Percentiles rank a stretch among this genome's conserved stretches.
phyloP scores from a whole-genome alignment of 64 coral and sea anemone species.

The Trachythela sp. region DNA sequence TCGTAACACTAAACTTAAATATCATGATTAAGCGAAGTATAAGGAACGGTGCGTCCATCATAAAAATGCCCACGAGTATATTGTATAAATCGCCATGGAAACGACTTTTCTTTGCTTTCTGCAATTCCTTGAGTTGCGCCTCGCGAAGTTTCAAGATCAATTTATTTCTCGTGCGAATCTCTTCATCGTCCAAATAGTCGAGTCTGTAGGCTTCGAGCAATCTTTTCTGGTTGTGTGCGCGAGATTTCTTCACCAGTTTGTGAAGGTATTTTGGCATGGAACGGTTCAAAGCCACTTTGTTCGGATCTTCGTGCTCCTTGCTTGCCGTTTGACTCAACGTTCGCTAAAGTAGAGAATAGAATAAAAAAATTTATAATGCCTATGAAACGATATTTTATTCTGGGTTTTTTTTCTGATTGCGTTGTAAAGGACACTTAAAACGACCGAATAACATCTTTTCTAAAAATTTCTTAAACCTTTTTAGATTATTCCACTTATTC shows the following conservation, averaged over 20 bases:
- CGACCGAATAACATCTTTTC: no score
- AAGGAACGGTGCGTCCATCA: conserved; percentile 96
- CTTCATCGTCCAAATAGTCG: background rate
- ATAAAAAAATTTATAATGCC: background rate
- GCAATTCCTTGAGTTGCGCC: conserved; percentile 63
- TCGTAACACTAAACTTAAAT: conserved; percentile 55
- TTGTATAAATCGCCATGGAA: conserved; percentile 93
- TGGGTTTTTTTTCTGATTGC: no score
- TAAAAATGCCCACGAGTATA: conserved; percentile 78
- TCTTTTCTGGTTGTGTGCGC: background rate
- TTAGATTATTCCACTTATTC: no score
- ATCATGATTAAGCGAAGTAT: conserved; percentile 75
- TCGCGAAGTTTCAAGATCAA: conserved; percentile 35
- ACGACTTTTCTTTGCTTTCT: conserved; percentile 64
- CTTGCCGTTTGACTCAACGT: background rate
- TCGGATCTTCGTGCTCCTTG: background rate
- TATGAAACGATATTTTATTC: no score
- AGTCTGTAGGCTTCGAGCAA: background rate
- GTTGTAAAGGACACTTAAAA: no score
- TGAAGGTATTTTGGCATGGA: conserved; percentile 10
- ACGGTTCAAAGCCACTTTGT: background rate
- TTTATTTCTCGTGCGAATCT: background rate
- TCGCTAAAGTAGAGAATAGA: background rate
- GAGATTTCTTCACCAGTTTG: background rate
- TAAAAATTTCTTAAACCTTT: no score